Evolutionary conservation across 2,113 vertebrate species (phyloP).

Genomic region (Pomatostomus ruficeps): DNA sequence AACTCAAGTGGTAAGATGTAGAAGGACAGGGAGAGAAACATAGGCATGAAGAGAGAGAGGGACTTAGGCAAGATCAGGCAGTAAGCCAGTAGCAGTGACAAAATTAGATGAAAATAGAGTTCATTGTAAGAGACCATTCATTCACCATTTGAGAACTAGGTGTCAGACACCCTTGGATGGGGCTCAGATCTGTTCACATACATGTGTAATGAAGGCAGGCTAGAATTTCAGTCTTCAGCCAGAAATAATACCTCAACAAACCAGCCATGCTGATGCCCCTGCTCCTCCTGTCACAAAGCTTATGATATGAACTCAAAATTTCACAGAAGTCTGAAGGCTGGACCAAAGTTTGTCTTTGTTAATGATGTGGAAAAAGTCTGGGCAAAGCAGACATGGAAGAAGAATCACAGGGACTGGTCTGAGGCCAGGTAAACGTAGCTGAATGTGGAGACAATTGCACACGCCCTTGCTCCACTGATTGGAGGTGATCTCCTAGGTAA

Average conservation of each 20-base stretch:
- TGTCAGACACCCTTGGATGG: neutral
- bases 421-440: neutral
- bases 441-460: neutral
- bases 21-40: neutral
- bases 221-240: neutral
- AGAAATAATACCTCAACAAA: neutral
- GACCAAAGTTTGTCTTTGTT: neutral
- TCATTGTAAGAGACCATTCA: neutral
- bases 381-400: neutral
- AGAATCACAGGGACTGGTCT: neutral
- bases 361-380: neutral
- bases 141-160: neutral
- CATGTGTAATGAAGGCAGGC: neutral
- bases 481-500: neutral
- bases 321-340: neutral
- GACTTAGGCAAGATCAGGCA: neutral
- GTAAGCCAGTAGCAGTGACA: neutral
- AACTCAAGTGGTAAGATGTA: neutral
- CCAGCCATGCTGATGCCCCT: neutral
- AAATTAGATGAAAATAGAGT: neutral
- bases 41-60: neutral
- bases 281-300: neutral
- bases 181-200: neutral
- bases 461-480: neutral
- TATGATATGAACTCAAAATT: neutral